Evolutionary conservation across 1,140 invertebrate genomes (phyloP), one percentile per base, ranked within the genome.

Genomic region (Psix sp.): DNA sequence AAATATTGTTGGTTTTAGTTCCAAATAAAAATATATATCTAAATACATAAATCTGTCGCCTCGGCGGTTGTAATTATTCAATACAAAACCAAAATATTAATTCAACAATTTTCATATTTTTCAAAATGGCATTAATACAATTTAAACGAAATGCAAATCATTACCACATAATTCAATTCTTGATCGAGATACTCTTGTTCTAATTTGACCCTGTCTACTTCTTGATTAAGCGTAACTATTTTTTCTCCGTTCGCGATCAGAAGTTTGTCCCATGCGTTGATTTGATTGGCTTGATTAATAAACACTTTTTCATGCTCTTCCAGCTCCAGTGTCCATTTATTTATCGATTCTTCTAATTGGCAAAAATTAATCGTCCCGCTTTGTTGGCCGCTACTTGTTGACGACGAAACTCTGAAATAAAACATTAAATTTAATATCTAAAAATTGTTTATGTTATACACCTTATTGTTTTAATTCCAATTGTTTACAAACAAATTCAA

Each of bases 301-400:
- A 98, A 98, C 1, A 93, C 90, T 82, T 94, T 95, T 81, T 98
- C 97, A 81, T 98, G 96, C 73, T 98, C 95, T 78, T 97, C 95
- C 9, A 98, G 86, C 78, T 98, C 96, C 10, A 95, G 81, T 0
- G 94, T 96, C 96, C 96, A 99, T 84, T 98, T 98, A 81, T 98
- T 98, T 38, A 98, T 96, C 1, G 91, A 90, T 78, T 98, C 96
- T 85, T 98, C 96, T 14, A 98, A 83, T 80, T 98, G 94, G 15
- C 92, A 91, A 80, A 96, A 98, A 11, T 92, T 96, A 78, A 98
- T 91, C 5, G 90, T 66, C 78, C 82, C 77, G 71, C 86, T 76
- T 79, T 89, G 72, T 78, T 89, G 72, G 74, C 87, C 83, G 85
- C 42, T 83, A 52, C 74, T 57, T 77, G 80, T 66, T 63, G 83